These are phyloP conservation scores for Brenthis daphne DNA, from an alignment of 2,888 invertebrate genomes.

Conservation along the genomic window DNA sequence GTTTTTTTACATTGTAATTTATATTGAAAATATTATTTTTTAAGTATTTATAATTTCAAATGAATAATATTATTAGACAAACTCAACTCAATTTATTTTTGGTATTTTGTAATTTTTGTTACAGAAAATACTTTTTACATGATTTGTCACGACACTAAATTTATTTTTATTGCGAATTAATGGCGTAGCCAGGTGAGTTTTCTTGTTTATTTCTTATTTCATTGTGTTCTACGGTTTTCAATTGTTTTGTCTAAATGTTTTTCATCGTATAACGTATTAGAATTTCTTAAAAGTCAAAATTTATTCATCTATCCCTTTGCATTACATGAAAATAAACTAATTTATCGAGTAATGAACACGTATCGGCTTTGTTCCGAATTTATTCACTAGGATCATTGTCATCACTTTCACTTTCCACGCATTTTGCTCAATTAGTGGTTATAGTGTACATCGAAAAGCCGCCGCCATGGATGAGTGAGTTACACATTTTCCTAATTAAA, in stretches of 20 bases:
- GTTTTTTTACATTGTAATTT: background rate
- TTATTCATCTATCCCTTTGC: slow-evolving; percentile 74
- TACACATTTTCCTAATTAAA: slow-evolving; percentile 56
- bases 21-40: slow-evolving; percentile 11
- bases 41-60: background rate
- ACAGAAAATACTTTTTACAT: slow-evolving; percentile 28
- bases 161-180: slow-evolving; percentile 82
- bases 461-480: slow-evolving; percentile 81
- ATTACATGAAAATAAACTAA: slow-evolving; percentile 67
- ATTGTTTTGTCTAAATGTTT: slow-evolving; percentile 80
- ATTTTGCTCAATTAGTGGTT: slow-evolving; percentile 71
- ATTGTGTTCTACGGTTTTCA: slow-evolving; percentile 77
- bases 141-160: slow-evolving; percentile 51
- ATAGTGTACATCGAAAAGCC: slow-evolving; percentile 64
- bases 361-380: slow-evolving; percentile 80
- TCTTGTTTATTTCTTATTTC: slow-evolving; percentile 80
- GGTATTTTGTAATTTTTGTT: slow-evolving; percentile 4
- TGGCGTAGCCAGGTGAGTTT: slow-evolving; percentile 83
- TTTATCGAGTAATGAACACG: slow-evolving; percentile 80
- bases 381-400: slow-evolving; percentile 80
- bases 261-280: slow-evolving; percentile 75
- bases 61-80: background rate
- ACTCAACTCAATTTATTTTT: background rate
- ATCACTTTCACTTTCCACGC: slow-evolving; percentile 81
- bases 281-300: slow-evolving; percentile 77